A percentile compares a stretch with the other conserved stretches of the same genome.
Conservation (phyloP, 2,113 vertebrate genomes). For the Panurus biarmicus region DNA sequence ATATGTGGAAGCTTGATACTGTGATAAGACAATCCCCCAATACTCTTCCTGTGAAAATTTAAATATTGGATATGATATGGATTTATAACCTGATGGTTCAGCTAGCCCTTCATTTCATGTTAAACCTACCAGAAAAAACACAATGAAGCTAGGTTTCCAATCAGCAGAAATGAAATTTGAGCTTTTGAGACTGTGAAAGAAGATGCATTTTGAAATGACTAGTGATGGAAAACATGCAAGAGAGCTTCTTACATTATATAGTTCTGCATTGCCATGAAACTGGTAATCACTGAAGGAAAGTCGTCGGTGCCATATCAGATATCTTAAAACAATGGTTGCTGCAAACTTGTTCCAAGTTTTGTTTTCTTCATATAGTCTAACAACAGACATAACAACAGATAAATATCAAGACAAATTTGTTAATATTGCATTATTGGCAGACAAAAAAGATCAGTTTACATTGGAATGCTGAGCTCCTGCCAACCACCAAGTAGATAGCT, state of each 20-base stretch:
- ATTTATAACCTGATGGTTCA: background rate
- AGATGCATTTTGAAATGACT: background rate
- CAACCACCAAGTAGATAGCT: background rate
- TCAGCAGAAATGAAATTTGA: background rate
- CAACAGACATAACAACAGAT: constrained; percentile 54
- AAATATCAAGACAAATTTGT: constrained; percentile 52
- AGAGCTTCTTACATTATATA: background rate
- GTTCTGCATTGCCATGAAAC: background rate
- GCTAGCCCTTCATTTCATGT: background rate
- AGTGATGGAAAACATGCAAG: background rate
- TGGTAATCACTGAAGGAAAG: background rate
- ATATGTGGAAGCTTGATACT: background rate
- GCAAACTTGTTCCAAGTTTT: constrained; percentile 5
- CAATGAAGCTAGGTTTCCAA: background rate
- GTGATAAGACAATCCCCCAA: background rate
- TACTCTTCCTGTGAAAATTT: background rate
- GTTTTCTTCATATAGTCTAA: constrained; percentile 4
- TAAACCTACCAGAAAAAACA: background rate
- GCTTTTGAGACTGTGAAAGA: background rate
- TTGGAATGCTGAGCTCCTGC: constrained; percentile 27
- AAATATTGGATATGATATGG: background rate
- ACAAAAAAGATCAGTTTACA: constrained; percentile 35
- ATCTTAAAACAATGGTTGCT: constrained; percentile 5
- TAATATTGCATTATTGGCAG: constrained; percentile 43
- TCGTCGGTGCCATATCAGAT: constrained; percentile 17